Evolutionary conservation across 2,888 invertebrate genomes (phyloP).

Genomic region (Drosophila austrosaltans): DNA sequence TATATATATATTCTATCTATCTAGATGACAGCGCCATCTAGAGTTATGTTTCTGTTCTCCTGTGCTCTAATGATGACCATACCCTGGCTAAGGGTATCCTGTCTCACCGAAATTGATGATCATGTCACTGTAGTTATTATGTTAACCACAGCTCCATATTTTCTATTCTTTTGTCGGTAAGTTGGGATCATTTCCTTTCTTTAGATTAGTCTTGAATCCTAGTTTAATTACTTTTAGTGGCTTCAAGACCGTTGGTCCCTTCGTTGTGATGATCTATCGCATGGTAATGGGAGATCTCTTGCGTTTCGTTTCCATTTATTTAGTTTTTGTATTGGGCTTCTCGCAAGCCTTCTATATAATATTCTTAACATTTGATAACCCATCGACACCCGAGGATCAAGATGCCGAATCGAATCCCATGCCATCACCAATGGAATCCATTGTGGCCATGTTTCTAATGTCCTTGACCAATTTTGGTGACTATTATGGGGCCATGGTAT

Average conservation of each 20-base stretch:
- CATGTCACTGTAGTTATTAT: conserved; percentile 96
- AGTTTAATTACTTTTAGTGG: conserved; percentile 87
- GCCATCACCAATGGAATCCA: conserved; percentile 95
- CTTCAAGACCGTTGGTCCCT: conserved; percentile 98
- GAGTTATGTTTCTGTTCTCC: conserved; percentile 97
- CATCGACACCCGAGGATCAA: conserved; percentile 92
- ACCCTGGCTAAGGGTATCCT: conserved; percentile 92
- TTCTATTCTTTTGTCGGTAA: conserved; percentile 97
- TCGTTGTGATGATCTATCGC: conserved; percentile 99
- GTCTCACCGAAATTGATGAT: conserved; percentile 94
- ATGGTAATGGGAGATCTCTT: conserved; percentile 98
- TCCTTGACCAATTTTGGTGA: conserved; percentile 98
- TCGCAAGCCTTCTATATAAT: conserved; percentile 98
- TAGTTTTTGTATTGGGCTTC: conserved; percentile 97
- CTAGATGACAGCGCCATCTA: conserved; percentile 93
- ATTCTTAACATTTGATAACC: conserved; percentile 94
- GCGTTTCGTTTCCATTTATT: conserved; percentile 97
- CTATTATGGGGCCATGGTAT: conserved; percentile 95
- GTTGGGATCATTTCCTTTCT: no score
- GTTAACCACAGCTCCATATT: conserved; percentile 97
- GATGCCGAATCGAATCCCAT: conserved; percentile 93
- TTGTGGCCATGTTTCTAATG: conserved; percentile 99
- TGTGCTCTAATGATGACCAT: conserved; percentile 94
- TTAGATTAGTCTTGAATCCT: background rate
- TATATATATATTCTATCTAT: background rate